Conservation (phyloP, 2,888 invertebrate species). For the Leptinotarsa peninsularis region DNA sequence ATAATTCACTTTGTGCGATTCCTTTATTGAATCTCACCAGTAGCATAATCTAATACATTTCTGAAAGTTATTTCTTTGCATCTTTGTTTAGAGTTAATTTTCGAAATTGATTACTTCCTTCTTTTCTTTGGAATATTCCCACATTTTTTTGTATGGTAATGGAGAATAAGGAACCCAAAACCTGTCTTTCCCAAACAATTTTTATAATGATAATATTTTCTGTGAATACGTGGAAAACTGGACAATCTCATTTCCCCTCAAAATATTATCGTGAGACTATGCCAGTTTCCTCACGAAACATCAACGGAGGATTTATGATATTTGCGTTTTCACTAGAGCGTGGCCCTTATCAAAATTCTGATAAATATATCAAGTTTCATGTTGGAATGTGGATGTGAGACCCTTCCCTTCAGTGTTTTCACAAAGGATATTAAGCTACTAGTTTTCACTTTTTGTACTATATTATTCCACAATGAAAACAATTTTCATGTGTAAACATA, state of each 20-base stretch:
- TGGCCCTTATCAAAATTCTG: conserved; percentile 49
- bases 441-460: neutral
- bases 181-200: too few relatives aligned
- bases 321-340: conserved; percentile 44
- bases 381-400: conserved; percentile 12
- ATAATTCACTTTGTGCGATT: too few relatives aligned
- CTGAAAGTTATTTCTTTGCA: too few relatives aligned
- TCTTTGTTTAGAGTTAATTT: too few relatives aligned
- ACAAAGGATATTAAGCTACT: neutral
- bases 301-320: conserved; percentile 42
- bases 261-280: conserved; percentile 5
- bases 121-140: too few relatives aligned
- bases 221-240: neutral
- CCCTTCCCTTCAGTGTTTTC: conserved; percentile 16
- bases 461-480: neutral
- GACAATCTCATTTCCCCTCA: neutral
- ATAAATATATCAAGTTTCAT: conserved; percentile 42
- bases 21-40: too few relatives aligned
- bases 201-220: neutral
- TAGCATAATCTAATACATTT: too few relatives aligned
- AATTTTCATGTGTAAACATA: neutral
- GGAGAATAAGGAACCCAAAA: too few relatives aligned
- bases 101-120: too few relatives aligned
- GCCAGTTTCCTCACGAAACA: conserved; percentile 12
- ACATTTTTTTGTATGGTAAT: too few relatives aligned